Evolutionary conservation across 2,113 vertebrate species (phyloP).

Genomic region (Microcebus murinus): DNA sequence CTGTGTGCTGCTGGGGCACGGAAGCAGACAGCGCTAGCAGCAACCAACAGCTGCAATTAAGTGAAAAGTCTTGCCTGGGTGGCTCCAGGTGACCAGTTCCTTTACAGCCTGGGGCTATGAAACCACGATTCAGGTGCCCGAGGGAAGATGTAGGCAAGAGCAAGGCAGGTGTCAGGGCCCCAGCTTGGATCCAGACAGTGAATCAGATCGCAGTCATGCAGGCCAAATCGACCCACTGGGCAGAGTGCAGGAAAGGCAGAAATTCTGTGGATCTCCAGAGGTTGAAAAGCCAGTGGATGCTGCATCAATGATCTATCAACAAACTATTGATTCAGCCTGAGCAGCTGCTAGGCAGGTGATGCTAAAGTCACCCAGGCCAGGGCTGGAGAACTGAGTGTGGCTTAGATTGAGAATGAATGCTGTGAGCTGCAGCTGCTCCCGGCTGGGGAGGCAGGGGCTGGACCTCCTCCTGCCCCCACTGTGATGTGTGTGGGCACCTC

Average conservation of each 20-base stretch:
- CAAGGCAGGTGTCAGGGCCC: neutral
- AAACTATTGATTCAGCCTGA: neutral
- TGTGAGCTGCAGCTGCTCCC: neutral
- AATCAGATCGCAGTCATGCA: neutral
- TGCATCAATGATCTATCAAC: neutral
- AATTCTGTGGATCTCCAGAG: neutral
- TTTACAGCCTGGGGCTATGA: neutral
- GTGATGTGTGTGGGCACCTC: neutral
- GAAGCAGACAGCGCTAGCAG: neutral
- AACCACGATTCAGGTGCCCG: neutral
- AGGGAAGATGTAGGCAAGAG: neutral
- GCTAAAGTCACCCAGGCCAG: neutral
- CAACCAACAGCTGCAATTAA: neutral
- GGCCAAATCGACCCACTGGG: neutral
- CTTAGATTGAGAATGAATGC: neutral
- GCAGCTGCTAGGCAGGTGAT: neutral
- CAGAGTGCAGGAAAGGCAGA: neutral
- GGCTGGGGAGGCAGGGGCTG: neutral
- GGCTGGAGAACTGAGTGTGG: neutral
- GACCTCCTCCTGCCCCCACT: neutral
- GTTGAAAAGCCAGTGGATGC: neutral
- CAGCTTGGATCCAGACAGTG: neutral
- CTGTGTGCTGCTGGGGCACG: neutral
- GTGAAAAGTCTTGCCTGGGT: too few species aligned
- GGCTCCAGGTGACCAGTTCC: neutral